Conservation (phyloP, 2,888 invertebrate genomes). For the Hypolimnas misippus region DNA sequence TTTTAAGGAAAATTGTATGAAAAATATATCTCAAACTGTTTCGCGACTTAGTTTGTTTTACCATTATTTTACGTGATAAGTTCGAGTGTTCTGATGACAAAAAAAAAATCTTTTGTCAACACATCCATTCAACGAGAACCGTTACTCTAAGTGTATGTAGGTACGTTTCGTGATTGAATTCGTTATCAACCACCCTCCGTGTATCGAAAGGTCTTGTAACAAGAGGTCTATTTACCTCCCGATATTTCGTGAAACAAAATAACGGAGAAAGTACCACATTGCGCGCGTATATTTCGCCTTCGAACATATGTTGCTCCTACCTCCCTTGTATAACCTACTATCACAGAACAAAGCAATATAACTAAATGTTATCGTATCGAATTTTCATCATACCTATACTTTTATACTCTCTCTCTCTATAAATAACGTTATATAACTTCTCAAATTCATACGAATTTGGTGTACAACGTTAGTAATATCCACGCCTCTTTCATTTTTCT, state of each 20-base stretch:
- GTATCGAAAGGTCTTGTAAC: slow-evolving; percentile 52
- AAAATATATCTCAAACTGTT: not conserved
- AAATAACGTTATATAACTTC: not conserved
- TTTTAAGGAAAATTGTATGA: not conserved
- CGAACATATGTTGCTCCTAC: slow-evolving; percentile 54
- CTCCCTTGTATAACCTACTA: not conserved
- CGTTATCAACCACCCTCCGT: slow-evolving; percentile 61
- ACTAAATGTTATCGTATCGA: not conserved
- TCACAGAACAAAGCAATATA: not conserved
- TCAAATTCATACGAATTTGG: not conserved
- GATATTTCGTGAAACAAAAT: slow-evolving; percentile 61
- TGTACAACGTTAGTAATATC: not conserved
- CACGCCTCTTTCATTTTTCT: not conserved
- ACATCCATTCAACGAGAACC: slow-evolving; percentile 22
- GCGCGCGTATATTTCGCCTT: slow-evolving; percentile 54
- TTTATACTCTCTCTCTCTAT: not conserved
- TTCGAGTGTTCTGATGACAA: not conserved
- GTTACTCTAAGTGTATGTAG: slow-evolving; percentile 25
- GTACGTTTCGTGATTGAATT: slow-evolving; percentile 61
- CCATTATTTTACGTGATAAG: not conserved
- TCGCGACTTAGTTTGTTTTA: not conserved
- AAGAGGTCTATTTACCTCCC: slow-evolving; percentile 58
- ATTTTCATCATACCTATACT: not conserved
- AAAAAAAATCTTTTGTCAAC: not conserved
- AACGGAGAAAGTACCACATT: slow-evolving; percentile 46